A percentile compares a stretch with the other conserved stretches of the same genome.
These are phyloP conservation scores for Myripristis murdjan DNA, from an alignment of 2,797 vertebrate species.

Conservation along the genomic window DNA sequence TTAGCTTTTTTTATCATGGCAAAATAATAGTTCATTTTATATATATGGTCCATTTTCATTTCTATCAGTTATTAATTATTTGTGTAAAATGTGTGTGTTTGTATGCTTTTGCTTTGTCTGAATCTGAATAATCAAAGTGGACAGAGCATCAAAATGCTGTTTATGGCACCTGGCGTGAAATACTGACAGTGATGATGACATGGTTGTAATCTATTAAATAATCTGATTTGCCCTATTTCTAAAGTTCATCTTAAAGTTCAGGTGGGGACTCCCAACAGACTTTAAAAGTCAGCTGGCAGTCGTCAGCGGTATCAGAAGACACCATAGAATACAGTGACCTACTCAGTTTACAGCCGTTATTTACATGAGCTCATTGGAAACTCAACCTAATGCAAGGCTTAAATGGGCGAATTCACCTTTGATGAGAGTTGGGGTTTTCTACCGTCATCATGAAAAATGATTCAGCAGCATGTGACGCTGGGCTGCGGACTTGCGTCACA, in stretches of 20 bases:
- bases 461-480: constrained; percentile 40
- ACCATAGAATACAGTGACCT: neutral
- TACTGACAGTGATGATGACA: neutral
- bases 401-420: constrained; percentile 19
- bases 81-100: neutral
- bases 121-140: neutral
- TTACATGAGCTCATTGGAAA: constrained; percentile 23
- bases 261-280: too few species aligned
- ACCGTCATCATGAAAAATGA: constrained; percentile 40
- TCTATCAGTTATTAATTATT: neutral
- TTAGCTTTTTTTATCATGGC: neutral
- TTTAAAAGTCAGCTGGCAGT: constrained; percentile 27
- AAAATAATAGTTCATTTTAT: neutral
- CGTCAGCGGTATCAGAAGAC: neutral
- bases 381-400: constrained; percentile 25
- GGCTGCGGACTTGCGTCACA: constrained; percentile 26
- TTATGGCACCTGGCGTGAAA: neutral
- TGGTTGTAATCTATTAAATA: too few species aligned
- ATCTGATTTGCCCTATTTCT: too few species aligned
- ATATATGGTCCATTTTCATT: neutral
- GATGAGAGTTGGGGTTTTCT: constrained; percentile 13
- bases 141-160: neutral
- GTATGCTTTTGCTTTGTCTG: neutral
- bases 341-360: constrained; percentile 35
- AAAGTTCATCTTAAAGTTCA: neutral